These are phyloP conservation scores for Tricholaema leucomelas DNA, from an alignment of 2,113 vertebrate genomes.

Conservation along the genomic window DNA sequence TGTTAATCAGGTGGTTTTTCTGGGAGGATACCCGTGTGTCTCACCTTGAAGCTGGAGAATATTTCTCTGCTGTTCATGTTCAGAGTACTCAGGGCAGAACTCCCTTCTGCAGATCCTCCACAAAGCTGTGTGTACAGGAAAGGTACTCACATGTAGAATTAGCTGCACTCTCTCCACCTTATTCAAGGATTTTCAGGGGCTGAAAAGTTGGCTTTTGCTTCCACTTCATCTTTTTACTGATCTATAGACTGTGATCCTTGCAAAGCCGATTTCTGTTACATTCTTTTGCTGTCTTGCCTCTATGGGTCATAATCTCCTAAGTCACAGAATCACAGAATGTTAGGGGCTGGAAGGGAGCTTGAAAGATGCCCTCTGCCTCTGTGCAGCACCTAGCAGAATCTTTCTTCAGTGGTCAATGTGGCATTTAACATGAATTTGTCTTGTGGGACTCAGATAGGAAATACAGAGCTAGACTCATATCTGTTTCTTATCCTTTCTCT, in stretches of 20 bases:
- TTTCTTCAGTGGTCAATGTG: background rate
- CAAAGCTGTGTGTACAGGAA: background rate
- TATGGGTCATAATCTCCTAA: background rate
- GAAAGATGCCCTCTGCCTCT: background rate
- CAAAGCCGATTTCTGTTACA: background rate
- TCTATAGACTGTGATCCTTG: background rate
- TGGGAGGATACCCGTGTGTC: background rate
- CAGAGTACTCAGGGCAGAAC: background rate
- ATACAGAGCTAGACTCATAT: background rate
- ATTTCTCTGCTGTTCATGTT: background rate
- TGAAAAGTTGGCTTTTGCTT: background rate
- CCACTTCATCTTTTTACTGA: background rate
- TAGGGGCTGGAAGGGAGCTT: too few species aligned
- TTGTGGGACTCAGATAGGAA: background rate
- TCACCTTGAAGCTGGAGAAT: background rate
- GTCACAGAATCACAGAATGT: too few species aligned
- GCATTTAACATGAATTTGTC: background rate
- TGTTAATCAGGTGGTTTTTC: background rate
- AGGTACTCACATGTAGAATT: background rate
- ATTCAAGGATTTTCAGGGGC: background rate
- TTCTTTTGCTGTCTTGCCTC: background rate
- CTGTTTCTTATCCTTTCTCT: background rate
- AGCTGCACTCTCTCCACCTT: background rate
- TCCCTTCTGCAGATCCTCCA: background rate
- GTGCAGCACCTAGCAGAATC: background rate